Evolutionary conservation across 2,797 vertebrate genomes (phyloP).

Genomic region (Ceryle rudis): DNA sequence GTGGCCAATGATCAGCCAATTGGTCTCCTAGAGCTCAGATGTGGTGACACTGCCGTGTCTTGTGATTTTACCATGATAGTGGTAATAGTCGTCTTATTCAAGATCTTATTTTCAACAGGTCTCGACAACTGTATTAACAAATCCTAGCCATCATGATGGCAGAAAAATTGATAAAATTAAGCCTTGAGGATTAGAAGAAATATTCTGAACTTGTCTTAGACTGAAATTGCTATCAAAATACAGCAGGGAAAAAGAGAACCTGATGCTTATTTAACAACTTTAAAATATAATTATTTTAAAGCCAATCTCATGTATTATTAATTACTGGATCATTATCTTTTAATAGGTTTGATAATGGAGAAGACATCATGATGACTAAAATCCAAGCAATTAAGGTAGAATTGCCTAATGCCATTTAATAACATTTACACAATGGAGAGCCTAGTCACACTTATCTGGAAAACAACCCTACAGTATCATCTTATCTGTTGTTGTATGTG

Average conservation of each 20-base stretch:
- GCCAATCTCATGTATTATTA: background rate
- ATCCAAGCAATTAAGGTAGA: background rate
- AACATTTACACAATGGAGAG: background rate
- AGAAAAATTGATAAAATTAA: background rate
- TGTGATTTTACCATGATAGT: background rate
- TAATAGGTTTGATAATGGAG: slow-evolving; percentile 1
- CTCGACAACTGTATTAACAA: background rate
- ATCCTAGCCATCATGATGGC: background rate
- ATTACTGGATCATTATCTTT: background rate
- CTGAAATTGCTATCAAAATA: background rate
- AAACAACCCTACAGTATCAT: background rate
- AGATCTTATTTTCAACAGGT: background rate
- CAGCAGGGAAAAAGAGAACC: background rate
- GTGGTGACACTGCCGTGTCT: background rate
- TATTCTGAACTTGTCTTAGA: background rate
- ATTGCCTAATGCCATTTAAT: background rate
- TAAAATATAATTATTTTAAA: slow-evolving; percentile 30
- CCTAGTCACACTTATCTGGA: background rate
- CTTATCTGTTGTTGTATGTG: background rate
- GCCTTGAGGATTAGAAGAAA: background rate
- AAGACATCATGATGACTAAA: background rate
- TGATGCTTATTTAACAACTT: background rate
- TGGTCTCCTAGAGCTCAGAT: background rate
- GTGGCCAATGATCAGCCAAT: background rate
- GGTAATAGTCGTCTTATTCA: background rate